Evolutionary conservation across 2,888 invertebrate genomes (phyloP).

Genomic region (Chymomyza fuscimana): DNA sequence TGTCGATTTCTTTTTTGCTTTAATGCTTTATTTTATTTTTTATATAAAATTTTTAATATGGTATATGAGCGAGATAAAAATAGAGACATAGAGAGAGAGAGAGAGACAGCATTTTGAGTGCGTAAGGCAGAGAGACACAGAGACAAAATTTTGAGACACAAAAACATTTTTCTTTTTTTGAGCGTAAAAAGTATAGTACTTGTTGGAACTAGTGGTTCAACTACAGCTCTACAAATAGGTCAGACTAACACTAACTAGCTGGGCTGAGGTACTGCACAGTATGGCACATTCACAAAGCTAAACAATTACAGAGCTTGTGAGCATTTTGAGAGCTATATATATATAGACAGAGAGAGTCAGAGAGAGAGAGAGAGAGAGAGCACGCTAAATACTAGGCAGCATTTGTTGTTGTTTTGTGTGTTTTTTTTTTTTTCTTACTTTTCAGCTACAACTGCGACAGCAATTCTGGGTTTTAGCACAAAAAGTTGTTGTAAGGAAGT

Average conservation of each 20-base stretch:
- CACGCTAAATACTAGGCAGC: neutral
- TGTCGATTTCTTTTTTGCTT: slow-evolving; percentile 72
- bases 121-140: neutral
- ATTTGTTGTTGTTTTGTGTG: slow-evolving; percentile 40
- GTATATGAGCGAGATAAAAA: neutral
- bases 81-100: neutral
- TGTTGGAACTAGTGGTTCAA: neutral
- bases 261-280: slow-evolving; percentile 80
- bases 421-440: slow-evolving; percentile 50
- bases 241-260: slow-evolving; percentile 34
- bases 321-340: neutral
- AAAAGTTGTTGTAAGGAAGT: slow-evolving; percentile 30
- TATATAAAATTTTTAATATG: slow-evolving; percentile 33
- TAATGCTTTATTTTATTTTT: slow-evolving; percentile 42
- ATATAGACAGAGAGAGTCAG: neutral
- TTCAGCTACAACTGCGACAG: slow-evolving; percentile 37
- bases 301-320: neutral
- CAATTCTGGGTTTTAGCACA: slow-evolving; percentile 7
- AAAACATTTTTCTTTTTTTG: neutral
- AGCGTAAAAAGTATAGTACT: neutral
- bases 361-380: neutral
- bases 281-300: slow-evolving; percentile 71
- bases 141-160: neutral
- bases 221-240: neutral
- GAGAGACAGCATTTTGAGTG: neutral